These are phyloP conservation scores for Tachypleus tridentatus DNA, from an alignment of 1,140 invertebrate genomes.

Conservation along the genomic window DNA sequence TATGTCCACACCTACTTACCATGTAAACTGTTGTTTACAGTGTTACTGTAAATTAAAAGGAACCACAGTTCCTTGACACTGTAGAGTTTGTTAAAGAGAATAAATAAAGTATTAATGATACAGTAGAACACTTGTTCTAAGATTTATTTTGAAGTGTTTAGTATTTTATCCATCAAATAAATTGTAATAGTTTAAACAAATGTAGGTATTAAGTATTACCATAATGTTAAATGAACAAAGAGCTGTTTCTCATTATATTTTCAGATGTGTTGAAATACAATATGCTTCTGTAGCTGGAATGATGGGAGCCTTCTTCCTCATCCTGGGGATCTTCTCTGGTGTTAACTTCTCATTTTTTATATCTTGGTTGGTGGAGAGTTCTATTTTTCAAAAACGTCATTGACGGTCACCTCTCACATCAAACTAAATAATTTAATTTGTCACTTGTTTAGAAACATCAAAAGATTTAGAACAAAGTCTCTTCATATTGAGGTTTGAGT, in stretches of 20 bases:
- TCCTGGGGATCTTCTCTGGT: constrained; percentile 77
- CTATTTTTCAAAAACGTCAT: constrained; percentile 3
- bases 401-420: no score
- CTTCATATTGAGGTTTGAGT: no score
- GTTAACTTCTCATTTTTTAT: constrained; percentile 61
- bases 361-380: constrained; percentile 43
- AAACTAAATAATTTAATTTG: no score
- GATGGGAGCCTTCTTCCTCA: constrained; percentile 81
- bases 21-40: no score
- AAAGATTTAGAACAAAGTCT: no score
- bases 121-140: no score
- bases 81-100: no score
- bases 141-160: not conserved
- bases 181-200: not conserved
- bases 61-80: no score
- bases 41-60: no score
- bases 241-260: constrained; percentile 27
- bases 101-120: no score
- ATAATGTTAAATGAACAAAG: not conserved
- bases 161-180: not conserved
- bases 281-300: constrained; percentile 82
- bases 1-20: no score
- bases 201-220: constrained; percentile 2
- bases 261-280: constrained; percentile 65
- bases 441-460: no score